phyloP scores from a whole-genome alignment of 2,113 vertebrate genomes.

The Engraulis encrasicolus region DNA sequence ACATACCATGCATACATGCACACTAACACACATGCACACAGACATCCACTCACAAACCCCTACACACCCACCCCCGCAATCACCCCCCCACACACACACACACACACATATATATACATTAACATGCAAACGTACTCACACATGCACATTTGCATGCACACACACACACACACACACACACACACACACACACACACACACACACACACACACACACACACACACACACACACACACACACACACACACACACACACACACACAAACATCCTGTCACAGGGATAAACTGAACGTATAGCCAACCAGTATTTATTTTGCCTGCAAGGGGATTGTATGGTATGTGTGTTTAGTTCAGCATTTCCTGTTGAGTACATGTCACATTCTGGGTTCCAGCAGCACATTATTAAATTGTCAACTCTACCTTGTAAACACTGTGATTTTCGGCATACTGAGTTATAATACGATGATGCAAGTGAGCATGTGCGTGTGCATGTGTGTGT shows the following conservation, averaged over 20 bases:
- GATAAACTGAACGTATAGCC: too few relatives aligned
- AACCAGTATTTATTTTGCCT: background rate
- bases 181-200: too few relatives aligned
- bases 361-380: background rate
- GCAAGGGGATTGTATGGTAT: background rate
- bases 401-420: background rate
- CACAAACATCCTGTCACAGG: too few relatives aligned
- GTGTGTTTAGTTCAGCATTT: background rate
- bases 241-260: conserved; percentile 21
- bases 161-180: too few relatives aligned
- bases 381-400: background rate
- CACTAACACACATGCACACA: too few relatives aligned
- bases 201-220: too few relatives aligned
- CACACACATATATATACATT: too few relatives aligned
- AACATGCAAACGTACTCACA: too few relatives aligned
- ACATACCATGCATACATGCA: too few relatives aligned
- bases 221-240: background rate
- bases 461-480: background rate
- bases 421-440: background rate
- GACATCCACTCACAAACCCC: too few relatives aligned
- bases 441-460: background rate
- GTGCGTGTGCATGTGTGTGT: background rate
- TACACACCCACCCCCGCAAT: too few relatives aligned
- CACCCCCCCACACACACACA: background rate
- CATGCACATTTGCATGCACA: background rate